These are phyloP conservation scores for Hippoglossus stenolepis DNA, from an alignment of 2,113 vertebrate genomes.

Conservation along the genomic window DNA sequence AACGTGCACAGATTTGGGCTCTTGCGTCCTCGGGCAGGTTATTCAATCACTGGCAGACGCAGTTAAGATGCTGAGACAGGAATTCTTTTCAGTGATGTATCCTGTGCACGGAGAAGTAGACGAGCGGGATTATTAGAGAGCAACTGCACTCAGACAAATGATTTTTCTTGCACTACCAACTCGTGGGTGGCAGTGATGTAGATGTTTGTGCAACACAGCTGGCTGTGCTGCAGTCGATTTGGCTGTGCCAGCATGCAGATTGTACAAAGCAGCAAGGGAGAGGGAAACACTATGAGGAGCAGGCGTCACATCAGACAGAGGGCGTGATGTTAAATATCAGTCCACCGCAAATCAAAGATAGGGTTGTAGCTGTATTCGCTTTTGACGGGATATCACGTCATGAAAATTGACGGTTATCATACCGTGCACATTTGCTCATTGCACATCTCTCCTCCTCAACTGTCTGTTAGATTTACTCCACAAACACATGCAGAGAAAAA, in stretches of 20 bases:
- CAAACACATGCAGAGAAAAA: not conserved
- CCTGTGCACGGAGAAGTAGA: not conserved
- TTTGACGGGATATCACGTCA: not conserved
- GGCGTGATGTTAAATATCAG: not conserved
- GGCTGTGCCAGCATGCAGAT: not conserved
- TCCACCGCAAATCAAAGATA: conserved; percentile 7
- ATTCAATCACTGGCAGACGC: conserved; percentile 13
- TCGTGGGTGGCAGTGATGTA: conserved; percentile 24
- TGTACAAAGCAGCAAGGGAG: not conserved
- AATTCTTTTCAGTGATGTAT: not conserved
- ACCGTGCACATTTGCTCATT: not conserved
- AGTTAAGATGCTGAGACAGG: not conserved
- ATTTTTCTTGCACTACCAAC: conserved; percentile 16
- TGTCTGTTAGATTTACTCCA: not conserved
- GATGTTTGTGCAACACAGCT: conserved; percentile 28
- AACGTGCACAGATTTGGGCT: not conserved
- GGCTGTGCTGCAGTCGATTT: not conserved
- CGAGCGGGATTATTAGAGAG: conserved; percentile 2
- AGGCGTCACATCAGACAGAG: not conserved
- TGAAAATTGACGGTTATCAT: not conserved
- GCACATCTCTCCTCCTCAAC: not conserved
- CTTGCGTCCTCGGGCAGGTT: not conserved
- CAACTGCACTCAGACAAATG: not conserved
- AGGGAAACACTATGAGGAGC: not conserved
- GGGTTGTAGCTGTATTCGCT: not conserved